These are phyloP conservation scores for Tragulus kanchil DNA, from an alignment of 2,113 vertebrate genomes.

Conservation along the genomic window DNA sequence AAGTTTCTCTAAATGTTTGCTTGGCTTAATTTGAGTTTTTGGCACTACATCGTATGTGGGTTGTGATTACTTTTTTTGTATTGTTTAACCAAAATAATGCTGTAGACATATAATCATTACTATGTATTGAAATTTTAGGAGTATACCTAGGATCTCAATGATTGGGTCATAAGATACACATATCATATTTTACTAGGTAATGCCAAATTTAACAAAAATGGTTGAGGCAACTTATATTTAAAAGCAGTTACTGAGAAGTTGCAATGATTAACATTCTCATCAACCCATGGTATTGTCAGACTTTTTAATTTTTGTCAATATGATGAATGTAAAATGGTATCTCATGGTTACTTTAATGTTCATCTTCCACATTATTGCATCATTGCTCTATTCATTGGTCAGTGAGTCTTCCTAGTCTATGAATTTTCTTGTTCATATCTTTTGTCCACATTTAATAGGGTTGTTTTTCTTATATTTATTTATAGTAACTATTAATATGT, in stretches of 20 bases:
- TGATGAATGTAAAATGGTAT: constrained; percentile 6
- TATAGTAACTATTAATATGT: constrained; percentile 23
- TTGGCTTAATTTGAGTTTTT: constrained; percentile 9
- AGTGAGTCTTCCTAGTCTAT: background rate
- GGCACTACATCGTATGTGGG: background rate
- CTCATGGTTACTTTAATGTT: constrained; percentile 13
- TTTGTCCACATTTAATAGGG: background rate
- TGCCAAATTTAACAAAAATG: constrained; percentile 5
- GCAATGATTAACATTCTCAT: background rate
- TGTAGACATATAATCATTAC: background rate
- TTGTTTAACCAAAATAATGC: background rate
- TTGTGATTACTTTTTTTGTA: too few relatives aligned
- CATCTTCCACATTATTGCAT: background rate
- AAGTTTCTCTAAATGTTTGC: background rate
- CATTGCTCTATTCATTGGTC: background rate
- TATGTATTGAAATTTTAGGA: background rate
- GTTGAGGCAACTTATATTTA: background rate
- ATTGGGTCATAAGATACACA: background rate
- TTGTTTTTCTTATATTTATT: constrained; percentile 13
- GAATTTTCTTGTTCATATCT: background rate
- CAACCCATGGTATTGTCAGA: background rate
- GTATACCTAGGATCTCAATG: constrained; percentile 1
- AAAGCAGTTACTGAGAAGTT: background rate
- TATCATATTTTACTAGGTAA: constrained; percentile 4
- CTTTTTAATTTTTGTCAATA: background rate